phyloP scores from a whole-genome alignment of 1,140 invertebrate genomes.

The Plodia interpunctella region DNA sequence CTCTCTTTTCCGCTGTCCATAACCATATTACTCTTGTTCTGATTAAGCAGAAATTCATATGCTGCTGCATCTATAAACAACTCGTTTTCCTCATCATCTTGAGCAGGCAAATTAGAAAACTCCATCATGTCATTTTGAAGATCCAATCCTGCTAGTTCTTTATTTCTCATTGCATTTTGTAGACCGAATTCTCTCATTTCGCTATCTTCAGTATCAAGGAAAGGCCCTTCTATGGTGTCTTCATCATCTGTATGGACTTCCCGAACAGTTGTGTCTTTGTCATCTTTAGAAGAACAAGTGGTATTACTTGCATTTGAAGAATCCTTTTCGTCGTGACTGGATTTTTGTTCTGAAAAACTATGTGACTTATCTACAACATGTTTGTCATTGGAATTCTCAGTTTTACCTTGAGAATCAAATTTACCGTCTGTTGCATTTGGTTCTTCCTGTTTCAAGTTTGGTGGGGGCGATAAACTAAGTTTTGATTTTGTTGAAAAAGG shows the following conservation, averaged over 20 bases:
- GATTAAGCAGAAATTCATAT: slow-evolving; percentile 65
- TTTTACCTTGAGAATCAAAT: background rate
- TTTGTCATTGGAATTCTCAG: background rate
- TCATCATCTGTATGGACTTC: slow-evolving; percentile 65
- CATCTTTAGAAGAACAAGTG: slow-evolving; percentile 43
- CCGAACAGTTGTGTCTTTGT: slow-evolving; percentile 33
- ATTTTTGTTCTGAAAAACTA: background rate
- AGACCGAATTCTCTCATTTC: slow-evolving; percentile 30
- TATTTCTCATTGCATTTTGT: slow-evolving; percentile 28
- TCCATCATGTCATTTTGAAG: slow-evolving; percentile 43
- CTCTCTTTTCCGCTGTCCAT: slow-evolving; percentile 67
- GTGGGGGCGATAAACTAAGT: slow-evolving; percentile 35
- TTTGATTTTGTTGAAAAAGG: slow-evolving; percentile 51
- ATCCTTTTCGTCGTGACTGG: slow-evolving; percentile 25
- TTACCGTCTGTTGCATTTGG: background rate
- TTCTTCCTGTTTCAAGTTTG: background rate
- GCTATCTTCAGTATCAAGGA: slow-evolving; percentile 45
- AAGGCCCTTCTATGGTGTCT: slow-evolving; percentile 71
- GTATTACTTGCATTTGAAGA: slow-evolving; percentile 27
- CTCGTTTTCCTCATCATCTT: slow-evolving; percentile 46
- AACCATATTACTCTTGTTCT: slow-evolving; percentile 57
- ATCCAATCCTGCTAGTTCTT: slow-evolving; percentile 30
- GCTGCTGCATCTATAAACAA: slow-evolving; percentile 68
- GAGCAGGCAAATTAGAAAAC: slow-evolving; percentile 38
- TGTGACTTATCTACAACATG: background rate